Base-by-base conservation (phyloP, 2,113 vertebrate species). In the Rissa tridactyla region DNA sequence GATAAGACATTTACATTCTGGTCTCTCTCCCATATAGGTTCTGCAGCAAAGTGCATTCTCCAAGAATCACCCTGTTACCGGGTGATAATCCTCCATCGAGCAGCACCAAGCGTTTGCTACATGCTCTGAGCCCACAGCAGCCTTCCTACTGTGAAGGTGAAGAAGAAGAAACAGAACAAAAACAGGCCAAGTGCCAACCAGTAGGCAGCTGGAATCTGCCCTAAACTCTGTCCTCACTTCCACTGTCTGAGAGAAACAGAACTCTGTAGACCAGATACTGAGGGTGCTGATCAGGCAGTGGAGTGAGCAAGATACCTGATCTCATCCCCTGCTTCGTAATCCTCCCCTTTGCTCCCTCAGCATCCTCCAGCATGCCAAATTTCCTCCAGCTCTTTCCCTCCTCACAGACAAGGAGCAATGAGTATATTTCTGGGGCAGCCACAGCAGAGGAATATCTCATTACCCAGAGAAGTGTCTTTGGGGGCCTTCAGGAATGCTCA, bases 61-160 rank as follows among this genome's bases (percentile, higher is more conserved):
- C 65, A 88, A 86, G 72, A 84, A 94, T 52, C 61, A 77, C 75
- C 57, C 27, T 32, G 34, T 58, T 94, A 94, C 82, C 23, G 0
- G 80, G 90, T 86, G 90, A 86, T 92, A 96, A 96, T 95, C 88
- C 92, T 94, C 38, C 64, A 86, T 2, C 88, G 69, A 85, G 94
- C 70, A 69, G 61, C 77, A 88, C 32, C 49, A 79, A 91, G 86
- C 65, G 77, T 79, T 77, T 80, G 61, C 52, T 77, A n/a, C 62
- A 36, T 34, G 58, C n/a, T 65, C 40, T 32, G 23, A 91, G 62
- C 32, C 40, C 51, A 38, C 36, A 88, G 62, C 42, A 89, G 14
- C 60, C 51, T 21, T 85, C 46, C 51, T 91, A 13, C 62, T 58
- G 13, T 8, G n/a, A 77, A 82, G 38, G 26, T 7, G 17, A 57